These are phyloP conservation scores for Cyaniris semiargus DNA, from an alignment of 2,888 invertebrate species.

Conservation along the genomic window DNA sequence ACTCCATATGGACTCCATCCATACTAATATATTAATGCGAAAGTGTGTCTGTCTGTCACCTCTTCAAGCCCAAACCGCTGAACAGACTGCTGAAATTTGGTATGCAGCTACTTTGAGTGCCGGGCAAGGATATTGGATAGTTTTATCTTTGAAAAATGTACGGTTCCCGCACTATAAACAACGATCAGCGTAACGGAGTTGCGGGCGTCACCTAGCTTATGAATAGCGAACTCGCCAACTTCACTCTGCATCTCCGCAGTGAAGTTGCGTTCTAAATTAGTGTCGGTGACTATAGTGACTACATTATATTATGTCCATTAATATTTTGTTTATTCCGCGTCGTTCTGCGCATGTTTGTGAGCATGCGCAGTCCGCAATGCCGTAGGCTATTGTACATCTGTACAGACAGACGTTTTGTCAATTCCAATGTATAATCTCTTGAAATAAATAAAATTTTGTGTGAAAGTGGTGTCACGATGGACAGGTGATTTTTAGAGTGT, in stretches of 20 bases:
- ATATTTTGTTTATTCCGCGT: not conserved
- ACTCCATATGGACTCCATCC: not conserved
- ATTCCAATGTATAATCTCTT: not conserved
- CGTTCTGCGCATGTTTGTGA: not conserved
- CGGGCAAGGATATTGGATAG: no score
- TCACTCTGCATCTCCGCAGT: no score
- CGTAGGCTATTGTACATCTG: not conserved
- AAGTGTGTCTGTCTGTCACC: no score
- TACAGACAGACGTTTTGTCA: not conserved
- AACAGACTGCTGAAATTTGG: no score
- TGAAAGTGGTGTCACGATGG: not conserved
- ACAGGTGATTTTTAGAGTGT: not conserved
- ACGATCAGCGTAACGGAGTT: no score
- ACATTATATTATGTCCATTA: not conserved
- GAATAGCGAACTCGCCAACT: no score
- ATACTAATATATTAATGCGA: no score
- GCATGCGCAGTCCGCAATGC: conserved; percentile 11
- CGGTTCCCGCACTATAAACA: no score
- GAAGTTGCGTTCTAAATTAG: not conserved
- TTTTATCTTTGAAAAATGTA: no score
- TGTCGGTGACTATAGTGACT: conserved; percentile 4
- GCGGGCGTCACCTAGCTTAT: no score
- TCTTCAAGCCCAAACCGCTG: no score
- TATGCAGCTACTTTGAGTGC: no score
- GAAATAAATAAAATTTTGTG: conserved; percentile 3